Conservation (phyloP, 2,888 invertebrate genomes). For the Pachycephus smyrnensis region DNA sequence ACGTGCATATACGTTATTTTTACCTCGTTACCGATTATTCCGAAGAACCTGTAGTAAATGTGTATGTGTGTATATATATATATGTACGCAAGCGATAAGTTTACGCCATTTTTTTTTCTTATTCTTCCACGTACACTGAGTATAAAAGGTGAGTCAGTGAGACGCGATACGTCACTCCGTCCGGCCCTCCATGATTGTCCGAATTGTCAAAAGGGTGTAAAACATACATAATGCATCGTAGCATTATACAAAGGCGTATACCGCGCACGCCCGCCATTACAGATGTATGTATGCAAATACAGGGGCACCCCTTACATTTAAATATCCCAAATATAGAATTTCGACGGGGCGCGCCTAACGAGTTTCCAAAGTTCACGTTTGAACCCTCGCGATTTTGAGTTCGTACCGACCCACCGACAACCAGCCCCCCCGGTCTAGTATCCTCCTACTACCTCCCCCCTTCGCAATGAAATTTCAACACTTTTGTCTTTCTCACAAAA, state of each 20-base stretch:
- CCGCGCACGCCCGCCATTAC: constrained; percentile 43
- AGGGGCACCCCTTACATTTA: constrained; percentile 13
- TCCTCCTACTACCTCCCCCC: background rate
- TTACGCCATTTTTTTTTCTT: no score
- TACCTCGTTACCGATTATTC: no score
- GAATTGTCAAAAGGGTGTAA: constrained; percentile 51
- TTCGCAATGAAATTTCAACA: background rate
- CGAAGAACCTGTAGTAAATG: no score
- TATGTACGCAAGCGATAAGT: no score
- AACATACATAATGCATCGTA: constrained; percentile 51
- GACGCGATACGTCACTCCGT: background rate
- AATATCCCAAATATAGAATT: constrained; percentile 46
- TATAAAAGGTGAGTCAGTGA: no score
- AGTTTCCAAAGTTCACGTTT: constrained; percentile 12
- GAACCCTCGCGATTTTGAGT: constrained; percentile 2
- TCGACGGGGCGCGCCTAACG: constrained; percentile 27
- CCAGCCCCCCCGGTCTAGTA: background rate
- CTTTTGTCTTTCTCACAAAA: background rate
- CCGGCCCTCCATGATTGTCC: constrained; percentile 44
- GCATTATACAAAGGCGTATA: constrained; percentile 51
- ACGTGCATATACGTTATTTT: no score
- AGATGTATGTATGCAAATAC: constrained; percentile 47
- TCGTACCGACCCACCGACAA: background rate
- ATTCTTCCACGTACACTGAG: no score
- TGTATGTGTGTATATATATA: no score